Percentiles rank a stretch among this genome's conserved stretches.
phyloP scores from a whole-genome alignment of 2,113 vertebrate genomes.

The Zosterops hypoxanthus region DNA sequence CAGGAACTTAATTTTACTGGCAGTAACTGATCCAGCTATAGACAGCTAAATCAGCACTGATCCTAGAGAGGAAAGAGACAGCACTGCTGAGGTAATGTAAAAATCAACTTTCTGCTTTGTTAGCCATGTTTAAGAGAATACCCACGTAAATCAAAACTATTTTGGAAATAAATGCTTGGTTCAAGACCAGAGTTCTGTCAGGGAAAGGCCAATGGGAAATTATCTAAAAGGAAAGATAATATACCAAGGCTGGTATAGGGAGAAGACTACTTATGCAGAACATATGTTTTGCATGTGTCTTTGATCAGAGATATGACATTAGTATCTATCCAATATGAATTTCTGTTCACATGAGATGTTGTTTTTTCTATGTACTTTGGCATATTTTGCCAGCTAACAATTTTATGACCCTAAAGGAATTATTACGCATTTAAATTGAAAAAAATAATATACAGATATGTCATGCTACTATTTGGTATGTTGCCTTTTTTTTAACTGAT shows the following conservation, averaged over 20 bases:
- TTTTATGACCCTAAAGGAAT: background rate
- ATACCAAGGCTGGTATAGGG: background rate
- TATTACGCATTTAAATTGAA: background rate
- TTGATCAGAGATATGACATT: background rate
- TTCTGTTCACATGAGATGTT: background rate
- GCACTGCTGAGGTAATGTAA: background rate
- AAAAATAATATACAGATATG: background rate
- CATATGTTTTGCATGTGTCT: background rate
- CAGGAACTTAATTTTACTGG: background rate
- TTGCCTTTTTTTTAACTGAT: background rate
- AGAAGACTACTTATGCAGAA: background rate
- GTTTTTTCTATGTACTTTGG: background rate
- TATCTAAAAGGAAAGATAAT: background rate
- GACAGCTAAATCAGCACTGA: background rate
- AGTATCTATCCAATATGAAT: background rate
- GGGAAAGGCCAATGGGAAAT: background rate
- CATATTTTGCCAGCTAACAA: background rate
- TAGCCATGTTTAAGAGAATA: background rate
- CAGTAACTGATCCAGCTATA: background rate
- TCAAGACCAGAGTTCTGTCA: background rate
- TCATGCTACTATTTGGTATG: background rate
- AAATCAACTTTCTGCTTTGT: background rate
- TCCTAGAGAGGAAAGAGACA: background rate
- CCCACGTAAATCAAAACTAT: accelerated
- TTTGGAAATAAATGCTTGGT: background rate